Base-by-base conservation (phyloP, 2,797 vertebrate species). In the Harpagifer antarcticus region DNA sequence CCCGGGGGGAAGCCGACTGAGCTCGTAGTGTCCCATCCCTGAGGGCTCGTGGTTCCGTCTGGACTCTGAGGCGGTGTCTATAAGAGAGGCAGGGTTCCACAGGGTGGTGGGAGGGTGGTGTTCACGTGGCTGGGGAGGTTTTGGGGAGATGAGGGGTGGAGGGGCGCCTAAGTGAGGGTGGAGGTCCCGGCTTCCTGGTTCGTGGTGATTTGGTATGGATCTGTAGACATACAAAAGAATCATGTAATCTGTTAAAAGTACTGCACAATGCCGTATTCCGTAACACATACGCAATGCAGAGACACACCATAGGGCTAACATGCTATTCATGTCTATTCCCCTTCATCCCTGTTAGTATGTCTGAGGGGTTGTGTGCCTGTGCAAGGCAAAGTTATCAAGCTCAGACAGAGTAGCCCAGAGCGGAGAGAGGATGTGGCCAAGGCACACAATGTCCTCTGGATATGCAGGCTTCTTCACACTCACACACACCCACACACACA, bases 111-210 rank as follows among this genome's bases (percentile, higher is more conserved):
- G 91, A 67, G 96, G 95, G 84, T 95, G 91, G 10, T 95, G 95
- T 63, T 95, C 94, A 8, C 94, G 94, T 42, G 93, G 96, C 79
- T 95, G 96, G 76, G 95, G 95, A n/a, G 96, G 96, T 64, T 99
- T 99, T 11, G 98, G 98, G 0, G 98, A 99, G 90, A 99, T 98
- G 88, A 98, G 97, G 0, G 98, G 98, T 0, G 98, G 98, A 3
- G 98, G 98, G 8, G 96, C 98, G 0, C 97, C 97, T 3, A 99
- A 95, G 88, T 97, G 98, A 80, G 96, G 94, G 9, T 95, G 94
- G 3, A 94, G 86, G 37, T 99, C 98, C 5, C 97, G 93, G 74
- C 90, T 70, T 69, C 94, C 93, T 72, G 93, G 79, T 52, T 99
- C 97, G 0, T 96, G 96, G 78, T 96, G 97, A 90, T 92, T 96